Evolutionary conservation across 2,888 invertebrate genomes (phyloP).

Genomic region (Andrena flavipes): DNA sequence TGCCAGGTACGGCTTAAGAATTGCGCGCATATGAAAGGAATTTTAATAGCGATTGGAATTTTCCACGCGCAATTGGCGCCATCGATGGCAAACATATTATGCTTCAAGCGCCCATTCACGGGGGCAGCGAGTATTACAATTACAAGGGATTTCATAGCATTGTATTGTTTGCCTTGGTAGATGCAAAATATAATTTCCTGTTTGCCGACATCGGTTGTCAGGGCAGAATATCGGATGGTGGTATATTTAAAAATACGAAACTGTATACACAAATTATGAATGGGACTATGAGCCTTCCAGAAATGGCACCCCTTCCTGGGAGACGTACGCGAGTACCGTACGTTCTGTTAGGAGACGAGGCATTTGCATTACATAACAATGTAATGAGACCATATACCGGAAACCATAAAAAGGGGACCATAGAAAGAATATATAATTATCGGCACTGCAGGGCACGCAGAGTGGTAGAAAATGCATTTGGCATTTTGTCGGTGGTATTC

Average conservation of each 20-base stretch:
- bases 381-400: neutral
- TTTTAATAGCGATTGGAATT: no score
- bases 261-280: neutral
- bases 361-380: neutral
- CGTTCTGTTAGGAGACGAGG: neutral
- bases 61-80: no score
- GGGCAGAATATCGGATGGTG: neutral
- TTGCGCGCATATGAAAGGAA: no score
- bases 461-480: neutral
- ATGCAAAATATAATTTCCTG: neutral
- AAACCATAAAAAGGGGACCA: neutral
- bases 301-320: neutral
- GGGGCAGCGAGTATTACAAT: neutral
- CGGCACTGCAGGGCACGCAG: neutral
- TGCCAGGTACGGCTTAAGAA: no score
- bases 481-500: neutral
- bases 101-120: neutral
- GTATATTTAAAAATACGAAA: neutral
- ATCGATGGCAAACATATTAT: no score
- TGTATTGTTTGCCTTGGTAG: neutral
- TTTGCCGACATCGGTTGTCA: neutral
- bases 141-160: neutral
- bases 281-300: neutral
- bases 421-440: neutral
- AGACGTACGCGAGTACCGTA: neutral